Evolutionary conservation across 2,113 vertebrate genomes (phyloP).

Genomic region (Cyanoliseus patagonus): DNA sequence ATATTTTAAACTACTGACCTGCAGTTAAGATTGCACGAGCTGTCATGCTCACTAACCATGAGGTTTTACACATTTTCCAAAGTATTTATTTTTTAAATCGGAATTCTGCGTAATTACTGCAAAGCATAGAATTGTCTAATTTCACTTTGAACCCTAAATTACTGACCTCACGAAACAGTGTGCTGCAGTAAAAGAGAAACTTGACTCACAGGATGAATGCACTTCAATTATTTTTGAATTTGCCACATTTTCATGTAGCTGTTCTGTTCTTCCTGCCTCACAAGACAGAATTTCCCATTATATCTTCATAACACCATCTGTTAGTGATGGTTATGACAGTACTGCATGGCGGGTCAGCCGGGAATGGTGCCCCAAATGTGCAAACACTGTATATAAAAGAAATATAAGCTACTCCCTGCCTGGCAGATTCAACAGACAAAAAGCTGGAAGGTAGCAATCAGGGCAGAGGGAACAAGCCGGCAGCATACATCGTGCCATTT

Average conservation of each 20-base stretch:
- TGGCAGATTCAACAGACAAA: neutral
- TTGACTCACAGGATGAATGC: neutral
- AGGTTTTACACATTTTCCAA: neutral
- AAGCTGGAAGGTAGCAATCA: neutral
- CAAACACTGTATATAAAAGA: neutral
- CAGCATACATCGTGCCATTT: neutral
- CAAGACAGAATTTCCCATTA: neutral
- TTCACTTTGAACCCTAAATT: neutral
- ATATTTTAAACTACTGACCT: neutral
- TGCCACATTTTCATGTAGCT: neutral
- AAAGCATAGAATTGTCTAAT: neutral
- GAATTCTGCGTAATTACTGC: neutral
- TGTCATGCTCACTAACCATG: neutral
- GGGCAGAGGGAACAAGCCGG: neutral
- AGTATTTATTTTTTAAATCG: neutral
- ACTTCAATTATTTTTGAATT: neutral
- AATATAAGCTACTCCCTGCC: neutral
- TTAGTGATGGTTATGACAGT: neutral
- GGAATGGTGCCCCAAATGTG: neutral
- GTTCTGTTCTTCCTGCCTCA: neutral
- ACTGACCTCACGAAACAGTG: neutral
- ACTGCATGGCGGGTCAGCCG: neutral
- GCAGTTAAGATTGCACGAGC: neutral
- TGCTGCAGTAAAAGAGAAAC: neutral
- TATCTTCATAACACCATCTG: neutral